These are phyloP conservation scores for Athetis lepigone DNA, from an alignment of 2,888 invertebrate genomes.

Conservation along the genomic window DNA sequence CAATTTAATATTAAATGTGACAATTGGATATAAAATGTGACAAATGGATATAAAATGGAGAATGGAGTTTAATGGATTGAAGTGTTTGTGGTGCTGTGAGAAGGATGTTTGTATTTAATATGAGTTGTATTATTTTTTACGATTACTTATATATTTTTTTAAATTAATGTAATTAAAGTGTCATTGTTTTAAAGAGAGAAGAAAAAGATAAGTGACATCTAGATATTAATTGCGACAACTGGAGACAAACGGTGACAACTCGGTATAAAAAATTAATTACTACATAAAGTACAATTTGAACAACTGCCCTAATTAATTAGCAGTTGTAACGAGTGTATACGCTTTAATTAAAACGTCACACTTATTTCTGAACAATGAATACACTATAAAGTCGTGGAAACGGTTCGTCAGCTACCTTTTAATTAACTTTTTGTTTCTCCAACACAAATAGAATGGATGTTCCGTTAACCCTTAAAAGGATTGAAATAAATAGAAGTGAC, in stretches of 20 bases:
- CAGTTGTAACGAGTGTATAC: slow-evolving; percentile 15
- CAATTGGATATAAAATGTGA: too few species aligned
- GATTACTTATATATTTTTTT: too few species aligned
- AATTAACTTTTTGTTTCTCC: slow-evolving; percentile 41
- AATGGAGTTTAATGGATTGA: too few species aligned
- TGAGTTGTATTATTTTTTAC: too few species aligned
- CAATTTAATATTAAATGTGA: too few species aligned
- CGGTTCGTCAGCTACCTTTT: slow-evolving; percentile 12
- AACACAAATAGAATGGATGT: slow-evolving; percentile 25
- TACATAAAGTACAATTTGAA: slow-evolving; percentile 23
- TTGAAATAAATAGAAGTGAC: slow-evolving; percentile 16
- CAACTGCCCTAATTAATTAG: slow-evolving; percentile 49
- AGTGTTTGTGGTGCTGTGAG: too few species aligned
- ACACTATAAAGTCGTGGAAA: slow-evolving; percentile 27
- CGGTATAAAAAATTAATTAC: slow-evolving; percentile 32
- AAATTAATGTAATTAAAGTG: too few species aligned
- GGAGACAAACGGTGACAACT: slow-evolving; percentile 8
- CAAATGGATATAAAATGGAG: too few species aligned
- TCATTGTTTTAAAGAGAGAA: too few species aligned
- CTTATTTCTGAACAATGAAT: slow-evolving; percentile 46
- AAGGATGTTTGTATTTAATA: too few species aligned
- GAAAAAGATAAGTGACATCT: too few species aligned
- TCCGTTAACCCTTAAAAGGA: slow-evolving; percentile 11
- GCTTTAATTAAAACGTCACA: slow-evolving; percentile 39
- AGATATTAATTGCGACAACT: too few species aligned